These are phyloP conservation scores for Penelope pileata DNA, from an alignment of 2,113 vertebrate genomes.

Conservation along the genomic window DNA sequence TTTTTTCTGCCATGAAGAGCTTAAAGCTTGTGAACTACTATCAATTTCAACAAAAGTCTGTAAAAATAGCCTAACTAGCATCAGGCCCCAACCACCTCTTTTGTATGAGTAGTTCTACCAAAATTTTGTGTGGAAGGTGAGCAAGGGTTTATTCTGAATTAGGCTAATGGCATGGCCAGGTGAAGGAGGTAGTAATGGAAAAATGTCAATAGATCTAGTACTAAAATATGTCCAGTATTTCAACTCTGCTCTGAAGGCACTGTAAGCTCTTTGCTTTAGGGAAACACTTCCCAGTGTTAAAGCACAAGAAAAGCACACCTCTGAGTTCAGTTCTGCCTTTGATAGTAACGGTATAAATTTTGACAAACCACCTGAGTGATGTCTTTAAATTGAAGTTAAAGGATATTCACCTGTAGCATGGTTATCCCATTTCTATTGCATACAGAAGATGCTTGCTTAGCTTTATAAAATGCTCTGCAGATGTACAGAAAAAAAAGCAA, in stretches of 20 bases:
- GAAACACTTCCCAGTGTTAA: fast-evolving
- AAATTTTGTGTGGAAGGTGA: background rate
- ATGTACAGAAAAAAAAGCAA: background rate
- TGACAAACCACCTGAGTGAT: background rate
- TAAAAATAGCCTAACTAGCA: background rate
- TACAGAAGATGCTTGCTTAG: background rate
- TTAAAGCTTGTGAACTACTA: conserved; percentile 26
- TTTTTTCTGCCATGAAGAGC: background rate
- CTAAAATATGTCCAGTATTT: background rate
- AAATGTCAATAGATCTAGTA: background rate
- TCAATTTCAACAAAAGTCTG: background rate
- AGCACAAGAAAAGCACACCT: background rate
- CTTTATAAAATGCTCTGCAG: background rate
- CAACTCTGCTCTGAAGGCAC: background rate
- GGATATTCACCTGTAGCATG: background rate
- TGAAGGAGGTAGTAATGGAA: background rate
- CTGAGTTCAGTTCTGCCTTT: background rate
- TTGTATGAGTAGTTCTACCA: background rate
- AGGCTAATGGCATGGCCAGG: background rate
- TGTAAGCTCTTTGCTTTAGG: background rate
- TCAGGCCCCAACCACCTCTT: background rate
- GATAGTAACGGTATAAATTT: background rate
- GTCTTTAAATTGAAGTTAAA: background rate
- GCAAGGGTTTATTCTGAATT: conserved; percentile 20
- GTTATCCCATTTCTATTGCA: background rate